These are phyloP conservation scores for Karalla daura DNA, from an alignment of 2,797 vertebrate genomes.

Conservation along the genomic window DNA sequence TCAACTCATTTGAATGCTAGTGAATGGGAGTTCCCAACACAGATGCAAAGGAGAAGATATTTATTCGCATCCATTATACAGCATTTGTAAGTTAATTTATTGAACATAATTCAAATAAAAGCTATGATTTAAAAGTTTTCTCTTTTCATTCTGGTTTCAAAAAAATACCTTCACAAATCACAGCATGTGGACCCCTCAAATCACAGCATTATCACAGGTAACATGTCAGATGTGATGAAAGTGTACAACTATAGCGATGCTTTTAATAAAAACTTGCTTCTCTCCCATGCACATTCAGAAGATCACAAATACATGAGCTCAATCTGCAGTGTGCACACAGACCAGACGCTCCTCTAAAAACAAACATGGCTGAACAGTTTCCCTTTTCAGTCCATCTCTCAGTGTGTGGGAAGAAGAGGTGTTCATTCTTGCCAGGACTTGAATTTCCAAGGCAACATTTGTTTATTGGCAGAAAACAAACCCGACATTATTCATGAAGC, in stretches of 20 bases:
- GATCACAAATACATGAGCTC: no score
- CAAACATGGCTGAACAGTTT: background rate
- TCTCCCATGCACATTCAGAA: no score
- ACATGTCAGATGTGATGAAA: background rate
- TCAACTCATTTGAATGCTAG: background rate
- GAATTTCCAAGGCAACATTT: constrained; percentile 15
- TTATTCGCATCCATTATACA: background rate
- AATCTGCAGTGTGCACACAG: no score
- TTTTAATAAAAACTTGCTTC: no score
- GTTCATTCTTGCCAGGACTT: constrained; percentile 26
- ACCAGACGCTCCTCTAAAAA: no score
- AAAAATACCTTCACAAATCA: background rate
- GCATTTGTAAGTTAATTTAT: background rate
- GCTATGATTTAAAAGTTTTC: background rate
- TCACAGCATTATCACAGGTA: background rate
- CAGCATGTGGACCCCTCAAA: background rate
- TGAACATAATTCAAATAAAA: constrained; percentile 8
- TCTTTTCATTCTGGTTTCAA: background rate
- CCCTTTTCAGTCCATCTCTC: background rate
- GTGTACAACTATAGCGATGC: no score
- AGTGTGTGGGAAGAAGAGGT: background rate
- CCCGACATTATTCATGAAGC: background rate
- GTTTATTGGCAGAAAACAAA: constrained; percentile 9
- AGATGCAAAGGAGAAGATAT: background rate
- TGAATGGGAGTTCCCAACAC: background rate